Evolutionary conservation across 2,113 vertebrate species (phyloP).

Genomic region (Cyprinus carpio): DNA sequence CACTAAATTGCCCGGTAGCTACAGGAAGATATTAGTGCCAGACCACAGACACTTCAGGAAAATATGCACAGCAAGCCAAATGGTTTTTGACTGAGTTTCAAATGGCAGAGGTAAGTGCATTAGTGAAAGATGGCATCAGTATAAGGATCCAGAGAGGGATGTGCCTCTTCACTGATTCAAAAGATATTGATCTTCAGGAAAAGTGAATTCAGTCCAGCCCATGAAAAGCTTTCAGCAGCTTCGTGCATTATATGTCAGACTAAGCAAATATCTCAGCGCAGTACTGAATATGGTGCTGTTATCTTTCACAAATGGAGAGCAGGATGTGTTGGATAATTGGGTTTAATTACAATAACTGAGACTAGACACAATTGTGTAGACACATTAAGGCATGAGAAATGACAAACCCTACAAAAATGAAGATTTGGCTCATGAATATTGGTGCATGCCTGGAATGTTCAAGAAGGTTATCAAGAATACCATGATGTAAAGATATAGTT

Average conservation of each 20-base stretch:
- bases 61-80: conserved; percentile 32
- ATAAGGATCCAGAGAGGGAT: not conserved
- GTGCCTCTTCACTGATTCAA: conserved; percentile 8
- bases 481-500: not conserved
- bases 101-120: conserved; percentile 15
- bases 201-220: conserved; percentile 25
- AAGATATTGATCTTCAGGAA: conserved; percentile 30
- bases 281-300: not conserved
- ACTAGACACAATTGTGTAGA: not conserved
- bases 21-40: conserved; percentile 17
- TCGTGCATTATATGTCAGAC: not conserved
- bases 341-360: conserved; percentile 1
- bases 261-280: not conserved
- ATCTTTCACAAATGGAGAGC: not conserved
- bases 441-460: not conserved
- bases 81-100: conserved; percentile 35
- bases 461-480: not conserved
- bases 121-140: conserved; percentile 11
- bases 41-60: not conserved
- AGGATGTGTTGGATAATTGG: not conserved
- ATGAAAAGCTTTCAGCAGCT: conserved; percentile 26
- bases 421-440: conserved; percentile 2
- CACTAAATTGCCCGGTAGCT: not conserved
- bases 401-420: not conserved
- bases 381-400: not conserved